A percentile compares a stretch with the other conserved stretches of the same genome.
Conservation (phyloP, 2,797 vertebrate genomes). For the Ceyx erithaca region DNA sequence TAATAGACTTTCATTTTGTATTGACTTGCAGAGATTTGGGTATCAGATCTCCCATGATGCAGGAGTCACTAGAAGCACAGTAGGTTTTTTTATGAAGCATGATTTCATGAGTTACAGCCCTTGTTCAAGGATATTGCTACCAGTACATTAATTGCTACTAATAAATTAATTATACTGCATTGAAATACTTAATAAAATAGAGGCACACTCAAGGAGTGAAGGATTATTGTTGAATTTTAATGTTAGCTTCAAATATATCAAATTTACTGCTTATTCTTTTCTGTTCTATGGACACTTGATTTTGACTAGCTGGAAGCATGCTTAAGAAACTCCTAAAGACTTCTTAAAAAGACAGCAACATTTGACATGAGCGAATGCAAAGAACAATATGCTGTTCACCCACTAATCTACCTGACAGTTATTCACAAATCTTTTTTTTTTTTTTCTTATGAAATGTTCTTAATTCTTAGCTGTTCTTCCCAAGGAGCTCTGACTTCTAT, state of each 20-base stretch:
- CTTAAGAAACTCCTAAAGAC: slow-evolving; percentile 31
- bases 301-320: slow-evolving; percentile 64
- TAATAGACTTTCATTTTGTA: background rate
- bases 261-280: slow-evolving; percentile 44
- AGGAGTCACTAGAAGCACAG: background rate
- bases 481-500: slow-evolving; percentile 3
- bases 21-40: background rate
- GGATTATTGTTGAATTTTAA: slow-evolving; percentile 65
- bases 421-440: slow-evolving; percentile 53
- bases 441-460: slow-evolving; percentile 54
- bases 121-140: slow-evolving; percentile 50
- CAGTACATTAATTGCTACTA: slow-evolving; percentile 28
- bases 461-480: slow-evolving; percentile 45
- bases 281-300: slow-evolving; percentile 56
- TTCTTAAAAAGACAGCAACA: slow-evolving; percentile 57
- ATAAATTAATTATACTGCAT: slow-evolving; percentile 67
- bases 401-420: slow-evolving; percentile 59
- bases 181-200: slow-evolving; percentile 61
- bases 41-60: background rate
- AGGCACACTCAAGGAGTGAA: slow-evolving; percentile 26
- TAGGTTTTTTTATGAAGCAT: slow-evolving; percentile 1
- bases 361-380: slow-evolving; percentile 50
- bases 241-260: slow-evolving; percentile 57
- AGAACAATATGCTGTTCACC: slow-evolving; percentile 47
- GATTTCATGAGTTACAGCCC: background rate